Evolutionary conservation across 2,888 invertebrate genomes (phyloP), one percentile per base, ranked within the genome.

Genomic region (Ceramica pisi): DNA sequence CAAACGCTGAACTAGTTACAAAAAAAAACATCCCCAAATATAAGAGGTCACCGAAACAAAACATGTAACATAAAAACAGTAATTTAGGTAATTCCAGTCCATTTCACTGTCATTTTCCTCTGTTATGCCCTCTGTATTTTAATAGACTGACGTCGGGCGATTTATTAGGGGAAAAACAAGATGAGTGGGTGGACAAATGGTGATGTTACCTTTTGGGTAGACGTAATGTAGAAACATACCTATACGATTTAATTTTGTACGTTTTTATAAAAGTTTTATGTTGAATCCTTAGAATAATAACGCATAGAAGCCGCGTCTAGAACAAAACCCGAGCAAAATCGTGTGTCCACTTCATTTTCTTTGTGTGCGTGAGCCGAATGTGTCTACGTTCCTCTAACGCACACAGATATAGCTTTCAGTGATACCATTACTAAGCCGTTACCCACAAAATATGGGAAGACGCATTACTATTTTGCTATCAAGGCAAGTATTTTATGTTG

Each of bases 131-230:
- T 64, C 59, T 67, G 68, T 83, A 80, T 71, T 80, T 57, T 70
- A 69, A 75, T 83, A 65, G 71, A 61, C 68, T 57, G 65, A 55
- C 66, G 26, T 46, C 31, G 35, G 48, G 44, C 55, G 53, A 71
- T 75, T 70, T 72, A 81, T 83, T 83, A 72, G 55, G 35, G 59
- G 26, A 68, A 75, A 80, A 75, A 75, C 71, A 67, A 72, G 69
- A 67, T 56, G 35, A 44, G 67, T 74, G 26, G 26, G 63, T 1
- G 12, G 21, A 38, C 50, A 67, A 62, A 78, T 74, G 59, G 26
- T 12, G 38, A 14, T 46, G 26, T 44, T 46, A 57, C 78, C 44
- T 26, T 60, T 50, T 3, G 38, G 55, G 16, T 56, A 44, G 35
- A 70, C 55, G 26, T 55, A 19, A 35, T 38, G 38, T 53, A 38